Evolutionary conservation across 2,797 vertebrate species (phyloP).

Genomic region (Lithobates sylvaticus): DNA sequence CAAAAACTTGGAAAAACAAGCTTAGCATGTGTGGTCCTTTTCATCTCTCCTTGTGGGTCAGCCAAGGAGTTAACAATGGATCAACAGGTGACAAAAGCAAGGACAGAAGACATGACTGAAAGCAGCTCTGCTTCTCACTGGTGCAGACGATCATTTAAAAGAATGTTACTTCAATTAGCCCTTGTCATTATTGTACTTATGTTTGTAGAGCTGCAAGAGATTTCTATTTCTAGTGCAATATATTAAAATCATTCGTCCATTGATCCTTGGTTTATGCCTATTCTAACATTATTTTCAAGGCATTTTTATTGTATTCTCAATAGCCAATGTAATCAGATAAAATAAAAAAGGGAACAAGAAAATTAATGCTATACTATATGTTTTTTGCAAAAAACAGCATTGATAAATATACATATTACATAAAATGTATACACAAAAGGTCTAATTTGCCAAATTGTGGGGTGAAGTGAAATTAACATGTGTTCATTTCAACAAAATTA

Average conservation of each 20-base stretch:
- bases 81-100: conserved; percentile 61
- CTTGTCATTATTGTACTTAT: neutral
- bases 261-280: neutral
- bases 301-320: neutral
- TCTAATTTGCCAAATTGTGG: no score
- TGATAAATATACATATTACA: no score
- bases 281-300: conserved; percentile 2
- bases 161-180: conserved; percentile 18
- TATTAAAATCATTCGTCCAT: neutral
- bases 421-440: no score
- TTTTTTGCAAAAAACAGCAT: neutral
- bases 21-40: conserved; percentile 60
- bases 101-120: conserved; percentile 51
- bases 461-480: no score
- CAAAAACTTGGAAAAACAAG: conserved; percentile 63
- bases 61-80: conserved; percentile 50
- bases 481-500: no score
- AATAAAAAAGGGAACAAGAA: neutral
- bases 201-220: neutral
- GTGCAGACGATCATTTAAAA: neutral
- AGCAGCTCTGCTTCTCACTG: conserved; percentile 26
- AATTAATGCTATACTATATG: neutral
- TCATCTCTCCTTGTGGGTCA: conserved; percentile 57
- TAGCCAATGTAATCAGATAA: neutral
- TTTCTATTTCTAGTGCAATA: neutral